Evolutionary conservation across 2,797 vertebrate species (phyloP), one percentile per base, ranked within the genome.

Genomic region (Hoplostethus mediterraneus): DNA sequence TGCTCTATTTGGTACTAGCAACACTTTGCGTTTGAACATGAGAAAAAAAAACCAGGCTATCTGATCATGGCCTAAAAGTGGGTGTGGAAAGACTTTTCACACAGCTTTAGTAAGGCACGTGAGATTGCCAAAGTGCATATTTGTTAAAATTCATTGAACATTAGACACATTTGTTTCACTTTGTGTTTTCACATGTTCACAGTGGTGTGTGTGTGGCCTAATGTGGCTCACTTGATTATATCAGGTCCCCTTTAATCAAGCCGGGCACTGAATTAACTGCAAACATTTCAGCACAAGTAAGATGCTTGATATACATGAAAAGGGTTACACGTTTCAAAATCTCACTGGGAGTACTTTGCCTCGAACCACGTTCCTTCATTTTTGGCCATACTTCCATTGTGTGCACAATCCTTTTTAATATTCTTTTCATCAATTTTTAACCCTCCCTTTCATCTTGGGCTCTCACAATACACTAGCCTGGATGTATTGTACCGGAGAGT

Each of bases 391-490:
- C 73, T 89, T 83, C 67, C 62, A 84, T 90, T 90, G 85, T 85
- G 81, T 75, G 71, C 77, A 82, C 73, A 64, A 75, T 73, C 67
- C 70, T 79, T 69, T 88, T 87, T 84, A 87, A 91, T 92, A 89
- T 91, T 89, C 80, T 69, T 87, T 90, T 91, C 85, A 93, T 93
- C 81, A 86, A 93, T 92, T 91, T 91, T 92, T 90, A 87, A 92
- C 79, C 72, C 63, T 67, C 71, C 60, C 71, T 90, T 93, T 92
- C 83, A 90, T 92, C 91, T 92, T 17, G 33, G 77, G 76, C 82
- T 88, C 77, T 87, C 74, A 88, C 80, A 88, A 21, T 36, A 38
- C 40, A 25, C 21, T 40, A 30, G 40, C 52, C 13, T 51, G 59
- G 52, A 90, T 87, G 73, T 74, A 80, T 76, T 8, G 78, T 63